Evolutionary conservation across 1,140 invertebrate genomes (phyloP).

Genomic region (Holotrichia oblita): DNA sequence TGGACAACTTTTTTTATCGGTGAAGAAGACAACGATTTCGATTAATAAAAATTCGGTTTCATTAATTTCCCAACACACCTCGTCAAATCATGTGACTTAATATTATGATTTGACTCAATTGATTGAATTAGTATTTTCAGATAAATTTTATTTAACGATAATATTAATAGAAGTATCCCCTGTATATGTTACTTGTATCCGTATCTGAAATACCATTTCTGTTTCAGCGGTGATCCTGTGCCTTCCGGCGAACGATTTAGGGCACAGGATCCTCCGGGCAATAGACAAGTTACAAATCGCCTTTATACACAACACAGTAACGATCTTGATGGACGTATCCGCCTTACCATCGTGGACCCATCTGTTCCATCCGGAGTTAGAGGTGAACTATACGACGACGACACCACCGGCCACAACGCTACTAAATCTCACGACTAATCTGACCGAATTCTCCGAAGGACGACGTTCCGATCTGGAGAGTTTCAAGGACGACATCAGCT

Average conservation of each 20-base stretch:
- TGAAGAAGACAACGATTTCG: no score
- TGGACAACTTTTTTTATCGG: no score
- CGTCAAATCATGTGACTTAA: no score
- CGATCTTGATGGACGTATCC: conserved; percentile 56
- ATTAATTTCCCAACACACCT: no score
- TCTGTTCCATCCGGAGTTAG: conserved; percentile 2
- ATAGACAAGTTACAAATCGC: conserved; percentile 53
- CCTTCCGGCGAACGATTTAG: conserved; percentile 53
- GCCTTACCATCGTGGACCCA: conserved; percentile 55
- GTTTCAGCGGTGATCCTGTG: conserved; percentile 57
- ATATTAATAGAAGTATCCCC: no score
- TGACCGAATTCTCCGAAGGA: not conserved
- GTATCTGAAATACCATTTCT: conserved; percentile 37
- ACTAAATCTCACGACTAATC: conserved; percentile 37
- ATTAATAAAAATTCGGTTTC: no score
- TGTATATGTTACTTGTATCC: no score
- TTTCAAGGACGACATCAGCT: conserved; percentile 39
- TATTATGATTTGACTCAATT: no score
- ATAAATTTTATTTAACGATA: no score
- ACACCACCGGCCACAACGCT: not conserved
- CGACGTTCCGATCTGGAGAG: not conserved
- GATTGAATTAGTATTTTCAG: no score
- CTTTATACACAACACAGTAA: conserved; percentile 53
- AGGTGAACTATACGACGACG: conserved; percentile 17
- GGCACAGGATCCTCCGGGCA: conserved; percentile 50